phyloP scores from a whole-genome alignment of 1,140 invertebrate genomes.

The Lanistes nyassanus region DNA sequence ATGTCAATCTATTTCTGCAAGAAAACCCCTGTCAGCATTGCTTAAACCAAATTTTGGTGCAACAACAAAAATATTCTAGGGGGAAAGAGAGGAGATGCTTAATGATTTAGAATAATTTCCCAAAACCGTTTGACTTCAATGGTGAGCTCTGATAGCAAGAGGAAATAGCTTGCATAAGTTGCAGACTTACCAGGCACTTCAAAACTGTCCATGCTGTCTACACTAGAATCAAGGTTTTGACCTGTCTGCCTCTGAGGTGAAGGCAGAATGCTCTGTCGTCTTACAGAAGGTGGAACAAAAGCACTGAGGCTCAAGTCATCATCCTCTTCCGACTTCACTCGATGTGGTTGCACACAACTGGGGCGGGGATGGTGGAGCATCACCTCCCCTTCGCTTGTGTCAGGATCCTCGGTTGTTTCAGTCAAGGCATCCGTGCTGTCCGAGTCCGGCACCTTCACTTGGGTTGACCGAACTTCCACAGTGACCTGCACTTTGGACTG shows the following conservation, averaged over 20 bases:
- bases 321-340: conserved; percentile 38
- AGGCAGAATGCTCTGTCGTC: conserved; percentile 51
- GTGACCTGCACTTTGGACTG: background rate
- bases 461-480: conserved; percentile 26
- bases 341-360: background rate
- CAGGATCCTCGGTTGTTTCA: conserved; percentile 14
- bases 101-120: no score
- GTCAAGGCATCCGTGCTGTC: conserved; percentile 27
- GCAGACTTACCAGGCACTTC: conserved; percentile 12
- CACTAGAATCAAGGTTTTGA: conserved; percentile 33
- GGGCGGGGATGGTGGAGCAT: conserved; percentile 14
- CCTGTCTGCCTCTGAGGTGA: conserved; percentile 7
- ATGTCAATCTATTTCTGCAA: no score
- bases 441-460: conserved; percentile 30
- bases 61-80: no score
- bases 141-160: background rate
- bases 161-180: background rate
- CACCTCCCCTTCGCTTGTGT: conserved; percentile 31
- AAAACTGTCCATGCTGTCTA: conserved; percentile 34
- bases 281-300: conserved; percentile 56
- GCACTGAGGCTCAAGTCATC: conserved; percentile 60
- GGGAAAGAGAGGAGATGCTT: no score
- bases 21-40: no score
- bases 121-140: no score
- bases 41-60: no score